Conservation (phyloP, 2,797 vertebrate species). For the Darevskia nairensis region DNA sequence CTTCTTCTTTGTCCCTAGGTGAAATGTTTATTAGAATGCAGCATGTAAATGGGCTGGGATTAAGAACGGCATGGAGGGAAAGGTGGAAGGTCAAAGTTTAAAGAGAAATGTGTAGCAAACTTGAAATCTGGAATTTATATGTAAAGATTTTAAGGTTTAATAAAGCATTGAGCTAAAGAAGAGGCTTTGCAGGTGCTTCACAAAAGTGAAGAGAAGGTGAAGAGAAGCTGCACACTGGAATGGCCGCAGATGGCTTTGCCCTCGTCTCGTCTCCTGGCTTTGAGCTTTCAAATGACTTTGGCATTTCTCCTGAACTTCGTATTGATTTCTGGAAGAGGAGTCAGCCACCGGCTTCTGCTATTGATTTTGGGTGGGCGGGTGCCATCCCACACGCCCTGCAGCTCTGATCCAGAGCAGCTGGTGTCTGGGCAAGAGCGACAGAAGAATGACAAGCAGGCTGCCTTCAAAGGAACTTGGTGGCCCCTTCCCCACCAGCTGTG, state of each 20-base stretch:
- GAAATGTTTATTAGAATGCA: too few relatives aligned
- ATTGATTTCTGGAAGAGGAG: neutral
- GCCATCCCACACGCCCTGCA: neutral
- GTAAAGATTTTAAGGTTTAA: too few relatives aligned
- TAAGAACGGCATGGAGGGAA: too few relatives aligned
- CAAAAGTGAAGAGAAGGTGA: neutral
- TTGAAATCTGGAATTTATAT: too few relatives aligned
- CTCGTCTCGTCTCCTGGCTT: neutral
- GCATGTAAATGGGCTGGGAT: too few relatives aligned
- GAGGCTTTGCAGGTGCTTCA: neutral
- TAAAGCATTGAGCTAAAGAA: too few relatives aligned
- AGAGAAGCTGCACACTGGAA: neutral
- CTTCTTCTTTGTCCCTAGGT: too few relatives aligned
- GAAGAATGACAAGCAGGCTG: neutral
- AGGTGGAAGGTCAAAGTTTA: too few relatives aligned
- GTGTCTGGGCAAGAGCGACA: neutral
- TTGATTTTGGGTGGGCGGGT: neutral
- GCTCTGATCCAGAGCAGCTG: neutral
- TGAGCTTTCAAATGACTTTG: slow-evolving; percentile 5
- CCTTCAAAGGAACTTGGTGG: slow-evolving; percentile 3
- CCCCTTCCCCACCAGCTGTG: slow-evolving; percentile 2
- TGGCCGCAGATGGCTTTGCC: neutral
- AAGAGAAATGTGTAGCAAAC: too few relatives aligned
- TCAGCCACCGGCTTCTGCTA: neutral
- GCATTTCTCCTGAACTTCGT: neutral